Evolutionary conservation across 2,113 vertebrate species (phyloP).

Genomic region (Hyperoodon ampullatus): DNA sequence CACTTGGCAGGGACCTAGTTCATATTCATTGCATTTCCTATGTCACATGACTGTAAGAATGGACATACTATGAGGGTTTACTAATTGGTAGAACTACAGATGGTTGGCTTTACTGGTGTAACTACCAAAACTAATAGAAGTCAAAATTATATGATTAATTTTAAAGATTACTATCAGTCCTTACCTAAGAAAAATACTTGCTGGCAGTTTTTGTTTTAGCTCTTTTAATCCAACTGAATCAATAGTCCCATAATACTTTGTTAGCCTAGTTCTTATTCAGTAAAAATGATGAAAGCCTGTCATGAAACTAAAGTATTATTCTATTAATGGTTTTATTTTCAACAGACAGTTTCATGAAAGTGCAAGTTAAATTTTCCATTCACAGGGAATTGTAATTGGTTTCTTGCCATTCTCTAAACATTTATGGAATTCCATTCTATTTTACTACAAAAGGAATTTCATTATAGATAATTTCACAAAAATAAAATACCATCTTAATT

Average conservation of each 20-base stretch:
- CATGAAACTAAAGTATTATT: background rate
- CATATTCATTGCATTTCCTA: rapidly evolving
- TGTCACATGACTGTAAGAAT: background rate
- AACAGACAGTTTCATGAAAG: background rate
- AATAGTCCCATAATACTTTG: background rate
- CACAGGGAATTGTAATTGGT: constrained; percentile 55
- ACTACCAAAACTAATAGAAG: background rate
- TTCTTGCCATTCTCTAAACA: constrained; percentile 38
- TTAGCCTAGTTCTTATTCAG: background rate
- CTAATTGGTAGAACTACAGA: background rate
- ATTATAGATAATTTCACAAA: constrained; percentile 52
- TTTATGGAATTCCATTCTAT: constrained; percentile 54
- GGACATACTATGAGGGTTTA: background rate
- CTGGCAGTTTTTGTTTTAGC: background rate
- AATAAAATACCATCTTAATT: constrained; percentile 32
- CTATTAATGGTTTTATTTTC: constrained; percentile 31
- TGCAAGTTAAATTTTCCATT: constrained; percentile 42
- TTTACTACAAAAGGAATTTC: constrained; percentile 44
- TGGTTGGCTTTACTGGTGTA: background rate
- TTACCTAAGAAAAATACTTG: background rate
- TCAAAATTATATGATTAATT: background rate
- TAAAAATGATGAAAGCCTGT: constrained; percentile 3
- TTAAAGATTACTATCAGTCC: background rate
- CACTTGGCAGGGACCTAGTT: rapidly evolving
- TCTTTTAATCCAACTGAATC: background rate